phyloP scores from a whole-genome alignment of 35 echinoderm and acorn worm species.

The Amphiura filiformis region DNA sequence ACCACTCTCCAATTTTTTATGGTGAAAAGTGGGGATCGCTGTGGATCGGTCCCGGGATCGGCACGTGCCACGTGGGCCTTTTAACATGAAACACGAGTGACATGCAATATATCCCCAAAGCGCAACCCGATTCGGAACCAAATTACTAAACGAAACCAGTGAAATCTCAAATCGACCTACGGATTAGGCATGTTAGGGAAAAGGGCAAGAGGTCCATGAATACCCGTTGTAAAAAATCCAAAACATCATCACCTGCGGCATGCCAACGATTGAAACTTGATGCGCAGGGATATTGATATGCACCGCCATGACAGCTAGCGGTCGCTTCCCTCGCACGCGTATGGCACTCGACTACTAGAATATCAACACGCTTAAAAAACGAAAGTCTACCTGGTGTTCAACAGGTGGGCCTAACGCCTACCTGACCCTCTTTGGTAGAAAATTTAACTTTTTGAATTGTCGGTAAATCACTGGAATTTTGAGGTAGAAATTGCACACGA shows the following conservation, averaged over 20 bases:
- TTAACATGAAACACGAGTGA: no score
- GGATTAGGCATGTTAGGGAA: background rate
- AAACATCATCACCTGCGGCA: background rate
- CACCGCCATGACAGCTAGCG: background rate
- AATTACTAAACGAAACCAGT: slow-evolving; percentile 2
- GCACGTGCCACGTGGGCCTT: no score
- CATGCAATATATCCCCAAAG: background rate
- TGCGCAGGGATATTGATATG: background rate
- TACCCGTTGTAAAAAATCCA: background rate
- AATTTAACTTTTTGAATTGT: no score
- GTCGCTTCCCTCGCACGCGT: background rate
- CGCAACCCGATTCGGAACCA: background rate
- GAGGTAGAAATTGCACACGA: no score
- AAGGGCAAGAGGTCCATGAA: background rate
- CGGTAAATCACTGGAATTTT: no score
- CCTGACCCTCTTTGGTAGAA: no score
- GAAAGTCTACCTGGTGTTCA: no score
- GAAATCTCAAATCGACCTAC: background rate
- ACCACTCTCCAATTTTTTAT: no score
- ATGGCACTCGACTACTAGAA: background rate
- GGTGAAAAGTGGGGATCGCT: no score
- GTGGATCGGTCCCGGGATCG: no score
- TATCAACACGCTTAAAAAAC: no score
- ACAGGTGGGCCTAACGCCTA: no score
- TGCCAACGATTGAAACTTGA: background rate